Conservation (phyloP, 23 tunicate genomes). For the Diplosoma virens region DNA sequence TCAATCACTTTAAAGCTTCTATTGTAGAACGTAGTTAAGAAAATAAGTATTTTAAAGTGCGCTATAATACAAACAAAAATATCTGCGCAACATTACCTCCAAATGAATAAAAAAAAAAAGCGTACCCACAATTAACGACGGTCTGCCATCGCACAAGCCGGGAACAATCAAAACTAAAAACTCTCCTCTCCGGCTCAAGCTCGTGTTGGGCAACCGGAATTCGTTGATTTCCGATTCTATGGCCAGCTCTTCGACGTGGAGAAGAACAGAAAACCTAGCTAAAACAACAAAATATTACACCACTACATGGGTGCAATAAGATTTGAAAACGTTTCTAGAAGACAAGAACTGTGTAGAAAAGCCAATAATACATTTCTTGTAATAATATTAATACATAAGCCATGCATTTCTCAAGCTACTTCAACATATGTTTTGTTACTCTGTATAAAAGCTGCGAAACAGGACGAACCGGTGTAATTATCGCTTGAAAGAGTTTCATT, state of each 20-base stretch:
- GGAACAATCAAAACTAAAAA: slow-evolving; percentile 55
- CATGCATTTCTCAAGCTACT: no score
- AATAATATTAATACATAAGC: no score
- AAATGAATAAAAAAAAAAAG: no score
- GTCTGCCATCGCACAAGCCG: slow-evolving; percentile 62
- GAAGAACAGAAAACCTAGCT: slow-evolving; percentile 56
- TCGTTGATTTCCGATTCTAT: slow-evolving; percentile 47
- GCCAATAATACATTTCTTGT: no score
- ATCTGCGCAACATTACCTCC: no score
- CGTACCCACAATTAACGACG: slow-evolving; percentile 55
- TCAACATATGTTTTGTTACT: no score
- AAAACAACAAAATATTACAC: background rate
- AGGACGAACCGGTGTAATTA: slow-evolving; percentile 73
- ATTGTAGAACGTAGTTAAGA: background rate
- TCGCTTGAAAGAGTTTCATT: slow-evolving; percentile 33
- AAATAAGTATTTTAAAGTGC: no score
- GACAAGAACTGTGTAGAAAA: no score
- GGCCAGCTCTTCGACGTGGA: slow-evolving; percentile 68
- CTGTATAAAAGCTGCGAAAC: no score
- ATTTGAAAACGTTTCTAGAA: no score
- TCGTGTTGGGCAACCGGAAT: slow-evolving; percentile 19
- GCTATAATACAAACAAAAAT: no score
- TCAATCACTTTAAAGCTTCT: background rate
- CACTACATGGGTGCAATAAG: no score
- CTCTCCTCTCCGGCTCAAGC: slow-evolving; percentile 39